Evolutionary conservation across 2,888 invertebrate genomes (phyloP).

Genomic region (Chesias legatella): DNA sequence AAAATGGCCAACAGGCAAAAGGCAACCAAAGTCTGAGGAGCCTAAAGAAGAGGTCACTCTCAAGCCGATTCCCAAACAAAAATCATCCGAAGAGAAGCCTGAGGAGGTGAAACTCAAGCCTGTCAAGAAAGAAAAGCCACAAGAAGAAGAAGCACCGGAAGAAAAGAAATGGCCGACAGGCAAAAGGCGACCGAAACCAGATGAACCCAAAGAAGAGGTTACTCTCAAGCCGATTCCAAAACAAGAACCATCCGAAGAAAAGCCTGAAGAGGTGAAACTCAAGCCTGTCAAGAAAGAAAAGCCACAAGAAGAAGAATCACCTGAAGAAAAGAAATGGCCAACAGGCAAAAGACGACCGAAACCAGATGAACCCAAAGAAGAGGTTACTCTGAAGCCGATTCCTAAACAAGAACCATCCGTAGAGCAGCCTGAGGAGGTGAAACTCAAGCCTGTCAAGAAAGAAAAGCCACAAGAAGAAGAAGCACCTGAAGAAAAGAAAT

Average conservation of each 20-base stretch:
- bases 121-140: constrained; percentile 37
- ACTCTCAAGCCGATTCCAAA: constrained; percentile 60
- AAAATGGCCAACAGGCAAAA: constrained; percentile 37
- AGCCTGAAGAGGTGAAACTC: constrained; percentile 48
- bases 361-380: constrained; percentile 30
- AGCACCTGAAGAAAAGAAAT: constrained; percentile 48
- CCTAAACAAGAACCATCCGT: constrained; percentile 29
- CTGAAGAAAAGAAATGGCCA: constrained; percentile 26
- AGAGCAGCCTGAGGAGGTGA: constrained; percentile 50
- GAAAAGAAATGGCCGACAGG: constrained; percentile 48
- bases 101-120: constrained; percentile 56
- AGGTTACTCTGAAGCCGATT: constrained; percentile 39
- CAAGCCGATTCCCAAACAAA: constrained; percentile 39
- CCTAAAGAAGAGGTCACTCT: constrained; percentile 45
- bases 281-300: constrained; percentile 41
- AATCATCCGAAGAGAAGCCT: constrained; percentile 52
- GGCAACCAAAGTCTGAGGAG: constrained; percentile 36
- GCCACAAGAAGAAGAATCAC: constrained; percentile 30
- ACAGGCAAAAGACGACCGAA: constrained; percentile 42
- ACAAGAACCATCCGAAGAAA: constrained; percentile 25
- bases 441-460: constrained; percentile 49
- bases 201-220: constrained; percentile 39
- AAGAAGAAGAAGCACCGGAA: constrained; percentile 42
- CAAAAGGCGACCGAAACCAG: constrained; percentile 19
- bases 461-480: constrained; percentile 41